Evolutionary conservation across 2,888 invertebrate genomes (phyloP), one percentile per base, ranked within the genome.

Genomic region (Dilophus febrilis): DNA sequence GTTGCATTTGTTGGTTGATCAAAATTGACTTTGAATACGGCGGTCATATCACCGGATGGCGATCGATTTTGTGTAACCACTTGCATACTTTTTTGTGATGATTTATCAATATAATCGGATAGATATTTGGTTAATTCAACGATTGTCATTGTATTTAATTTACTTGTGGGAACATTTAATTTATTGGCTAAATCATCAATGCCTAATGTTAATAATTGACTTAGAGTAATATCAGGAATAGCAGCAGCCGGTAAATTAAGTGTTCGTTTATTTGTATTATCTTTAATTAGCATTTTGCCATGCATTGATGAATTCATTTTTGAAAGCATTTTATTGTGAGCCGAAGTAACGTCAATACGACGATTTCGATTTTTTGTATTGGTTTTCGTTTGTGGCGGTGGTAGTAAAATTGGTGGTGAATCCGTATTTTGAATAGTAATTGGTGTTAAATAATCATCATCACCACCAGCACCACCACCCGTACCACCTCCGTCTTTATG

Each of bases 61-160:
- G 46, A 44, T 16, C 48, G 42, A 7, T 49, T 50, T 1, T 51
- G 40, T 14, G 50, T 50, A 2, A 53, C 31, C 45, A 54, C 46
- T 52, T 61, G 65, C 41, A 61, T 56, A 55, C 63, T 57, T 42
- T 66, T 35, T 65, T 32, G 57, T 61, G 45, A 40, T 6, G 57
- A 55, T 40, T 57, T 61, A 48, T 70, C 69, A 38, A 66, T 61
- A 42, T 69, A 66, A 49, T 70, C 68, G 1, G 83, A 74, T 19
- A 88, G 67, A 56, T 83, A 84, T 40, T 77, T 76, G 0, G 88
- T 87, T 31, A 90, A 66, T 58, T 88, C 87, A 17, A 85, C 84
- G 43, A 90, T 64, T 1, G 88, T 88, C 78, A 88, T 80, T 42
- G 79, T 82, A 38, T 84, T 83, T 35, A 90, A 61, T 42, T 84